Evolutionary conservation across 2,797 vertebrate genomes (phyloP), one percentile per base, ranked within the genome.

Genomic region (Scolopax bukidnonensis): DNA sequence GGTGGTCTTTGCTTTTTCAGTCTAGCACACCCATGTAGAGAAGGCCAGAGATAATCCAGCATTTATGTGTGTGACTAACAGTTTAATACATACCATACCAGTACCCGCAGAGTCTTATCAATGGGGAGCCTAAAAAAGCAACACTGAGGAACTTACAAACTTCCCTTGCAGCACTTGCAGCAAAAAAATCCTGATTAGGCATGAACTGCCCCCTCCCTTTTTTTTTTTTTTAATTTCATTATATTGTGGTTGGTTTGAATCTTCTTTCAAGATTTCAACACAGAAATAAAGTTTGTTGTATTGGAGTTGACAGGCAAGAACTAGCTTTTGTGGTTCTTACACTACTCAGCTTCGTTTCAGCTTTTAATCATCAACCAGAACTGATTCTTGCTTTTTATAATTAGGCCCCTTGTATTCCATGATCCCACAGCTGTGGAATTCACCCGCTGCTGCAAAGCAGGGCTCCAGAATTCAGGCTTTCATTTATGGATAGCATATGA

Each of bases 251-350:
- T 90, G 59, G 14, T 84, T 90, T 91, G 77, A 95, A 79, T 63
- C 77, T 78, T 89, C 73, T 94, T 94, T 93, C 40, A 91, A 74
- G 80, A 79, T 90, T 33, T 90, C 73, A 90, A 33, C 4, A 1
- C 27, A 78, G 53, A 91, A 91, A 56, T 78, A 51, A 73, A 13
- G 33, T 90, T 85, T 1, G 0, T 88, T 82, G 74, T 93, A 51
- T 91, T 76, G 48, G 74, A 94, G 43, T 47, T 88, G 94, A 96
- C 60, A 90, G 71, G 83, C 83, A 93, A 84, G 78, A 70, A 74
- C 80, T 89, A 77, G 88, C 64, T 93, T 91, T 91, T 89, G 91
- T 96, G 80, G 63, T 74, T 97, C 83, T 80, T 92, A 38, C 92
- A 79, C 74, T 89, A 23, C 63, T 91, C n/a, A n/a, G 56, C 56